Evolutionary conservation across 2,113 vertebrate species (phyloP).

Genomic region (Lonchura striata): DNA sequence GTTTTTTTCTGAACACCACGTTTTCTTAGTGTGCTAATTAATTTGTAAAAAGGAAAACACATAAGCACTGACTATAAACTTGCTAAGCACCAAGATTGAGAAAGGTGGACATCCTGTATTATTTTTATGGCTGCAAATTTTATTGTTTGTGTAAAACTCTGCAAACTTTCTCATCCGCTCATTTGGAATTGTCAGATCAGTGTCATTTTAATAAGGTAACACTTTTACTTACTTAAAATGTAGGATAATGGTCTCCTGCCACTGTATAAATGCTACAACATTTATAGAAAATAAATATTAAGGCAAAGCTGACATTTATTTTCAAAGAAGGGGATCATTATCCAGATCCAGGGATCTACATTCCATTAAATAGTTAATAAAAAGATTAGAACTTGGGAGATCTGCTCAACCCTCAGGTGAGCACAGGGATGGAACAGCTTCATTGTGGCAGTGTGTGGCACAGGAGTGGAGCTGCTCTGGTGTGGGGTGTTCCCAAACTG

Average conservation of each 20-base stretch:
- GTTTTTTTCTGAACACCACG: slow-evolving; percentile 59
- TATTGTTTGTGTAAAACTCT: slow-evolving; percentile 66
- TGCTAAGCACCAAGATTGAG: slow-evolving; percentile 75
- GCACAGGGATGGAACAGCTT: not conserved
- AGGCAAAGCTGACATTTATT: slow-evolving; percentile 82
- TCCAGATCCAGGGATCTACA: slow-evolving; percentile 50
- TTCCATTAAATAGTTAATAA: slow-evolving; percentile 38
- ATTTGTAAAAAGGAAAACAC: slow-evolving; percentile 69
- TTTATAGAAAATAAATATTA: slow-evolving; percentile 79
- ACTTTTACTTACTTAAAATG: slow-evolving; percentile 64
- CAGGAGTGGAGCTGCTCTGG: not conserved
- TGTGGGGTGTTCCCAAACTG: not conserved
- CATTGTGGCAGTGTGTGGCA: not conserved
- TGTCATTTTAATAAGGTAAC: slow-evolving; percentile 81
- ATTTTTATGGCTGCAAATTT: slow-evolving; percentile 68
- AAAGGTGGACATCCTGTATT: slow-evolving; percentile 75
- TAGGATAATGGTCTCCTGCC: slow-evolving; percentile 68
- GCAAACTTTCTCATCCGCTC: slow-evolving; percentile 65
- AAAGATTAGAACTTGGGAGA: slow-evolving; percentile 12
- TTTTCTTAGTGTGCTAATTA: slow-evolving; percentile 66
- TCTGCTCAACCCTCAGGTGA: not conserved
- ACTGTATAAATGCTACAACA: slow-evolving; percentile 73
- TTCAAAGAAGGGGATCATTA: slow-evolving; percentile 69
- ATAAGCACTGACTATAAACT: slow-evolving; percentile 71
- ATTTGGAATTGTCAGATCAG: slow-evolving; percentile 55